A percentile compares a stretch with the other conserved stretches of the same genome.
Conservation (phyloP, 1,140 invertebrate species). For the Trichoplusia ni region DNA sequence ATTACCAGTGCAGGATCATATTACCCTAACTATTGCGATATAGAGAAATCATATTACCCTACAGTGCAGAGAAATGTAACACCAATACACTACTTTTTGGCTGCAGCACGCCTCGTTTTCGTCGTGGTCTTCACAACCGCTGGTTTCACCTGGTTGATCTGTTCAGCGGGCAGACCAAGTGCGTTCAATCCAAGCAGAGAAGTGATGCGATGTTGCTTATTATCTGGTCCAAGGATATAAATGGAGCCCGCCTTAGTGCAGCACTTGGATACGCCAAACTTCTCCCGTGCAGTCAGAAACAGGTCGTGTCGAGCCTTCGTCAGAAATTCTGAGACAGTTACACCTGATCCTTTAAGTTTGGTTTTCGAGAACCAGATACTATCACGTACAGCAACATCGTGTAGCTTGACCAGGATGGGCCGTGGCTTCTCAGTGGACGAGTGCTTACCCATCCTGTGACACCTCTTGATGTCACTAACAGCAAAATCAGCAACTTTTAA, state of each 20-base stretch:
- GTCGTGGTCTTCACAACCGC: no score
- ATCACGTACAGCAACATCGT: not conserved
- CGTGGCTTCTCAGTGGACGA: not conserved
- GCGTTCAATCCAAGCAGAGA: no score
- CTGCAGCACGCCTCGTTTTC: no score
- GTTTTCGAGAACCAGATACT: constrained; percentile 16
- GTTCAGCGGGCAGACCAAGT: no score
- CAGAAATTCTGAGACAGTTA: constrained; percentile 29
- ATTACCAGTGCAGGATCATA: no score
- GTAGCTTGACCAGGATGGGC: not conserved
- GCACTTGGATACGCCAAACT: constrained; percentile 13
- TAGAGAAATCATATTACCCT: no score
- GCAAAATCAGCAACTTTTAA: no score
- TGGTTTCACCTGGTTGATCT: no score
- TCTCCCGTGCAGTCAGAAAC: constrained; percentile 24
- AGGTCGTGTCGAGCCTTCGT: constrained; percentile 13
- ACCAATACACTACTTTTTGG: no score
- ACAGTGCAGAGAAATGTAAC: no score
- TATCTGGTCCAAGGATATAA: not conserved
- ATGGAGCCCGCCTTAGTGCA: constrained; percentile 19
- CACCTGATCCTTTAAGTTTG: constrained; percentile 9
- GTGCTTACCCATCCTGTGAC: constrained; percentile 1
- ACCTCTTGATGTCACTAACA: no score
- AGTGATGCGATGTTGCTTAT: not conserved
- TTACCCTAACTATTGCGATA: no score